A percentile compares a stretch with the other conserved stretches of the same genome.
These are phyloP conservation scores for Himalopsyche kuldschensis DNA, from an alignment of 2,888 invertebrate species.

Conservation along the genomic window DNA sequence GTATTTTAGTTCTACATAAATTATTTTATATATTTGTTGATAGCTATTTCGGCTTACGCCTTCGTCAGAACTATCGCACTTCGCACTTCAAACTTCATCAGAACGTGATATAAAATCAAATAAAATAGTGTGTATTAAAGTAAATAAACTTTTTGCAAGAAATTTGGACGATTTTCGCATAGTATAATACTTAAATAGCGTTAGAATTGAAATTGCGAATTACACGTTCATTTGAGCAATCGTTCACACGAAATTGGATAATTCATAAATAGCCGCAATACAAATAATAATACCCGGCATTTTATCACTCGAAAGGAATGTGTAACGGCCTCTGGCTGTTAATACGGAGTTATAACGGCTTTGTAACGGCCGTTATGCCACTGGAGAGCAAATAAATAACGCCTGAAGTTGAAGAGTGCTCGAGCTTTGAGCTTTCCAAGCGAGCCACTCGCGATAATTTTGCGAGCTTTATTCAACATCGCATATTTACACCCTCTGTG, in stretches of 20 bases:
- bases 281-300: not conserved
- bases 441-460: not conserved
- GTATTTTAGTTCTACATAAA: no score
- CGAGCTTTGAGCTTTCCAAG: not conserved
- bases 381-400: slow-evolving; percentile 1
- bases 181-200: no score
- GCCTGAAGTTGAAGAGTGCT: slow-evolving; percentile 1
- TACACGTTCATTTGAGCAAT: not conserved
- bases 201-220: not conserved
- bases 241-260: not conserved
- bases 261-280: not conserved
- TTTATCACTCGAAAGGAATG: not conserved
- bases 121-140: no score
- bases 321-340: not conserved
- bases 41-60: no score
- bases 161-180: no score
- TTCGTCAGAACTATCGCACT: no score
- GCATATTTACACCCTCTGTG: not conserved
- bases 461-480: not conserved
- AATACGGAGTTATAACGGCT: not conserved
- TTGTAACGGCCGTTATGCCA: slow-evolving; percentile 1
- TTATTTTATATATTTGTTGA: no score
- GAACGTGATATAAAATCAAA: no score
- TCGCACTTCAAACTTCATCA: no score
- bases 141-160: no score